Base-by-base conservation (phyloP, 2,797 vertebrate species). In the Darevskia mixta region DNA sequence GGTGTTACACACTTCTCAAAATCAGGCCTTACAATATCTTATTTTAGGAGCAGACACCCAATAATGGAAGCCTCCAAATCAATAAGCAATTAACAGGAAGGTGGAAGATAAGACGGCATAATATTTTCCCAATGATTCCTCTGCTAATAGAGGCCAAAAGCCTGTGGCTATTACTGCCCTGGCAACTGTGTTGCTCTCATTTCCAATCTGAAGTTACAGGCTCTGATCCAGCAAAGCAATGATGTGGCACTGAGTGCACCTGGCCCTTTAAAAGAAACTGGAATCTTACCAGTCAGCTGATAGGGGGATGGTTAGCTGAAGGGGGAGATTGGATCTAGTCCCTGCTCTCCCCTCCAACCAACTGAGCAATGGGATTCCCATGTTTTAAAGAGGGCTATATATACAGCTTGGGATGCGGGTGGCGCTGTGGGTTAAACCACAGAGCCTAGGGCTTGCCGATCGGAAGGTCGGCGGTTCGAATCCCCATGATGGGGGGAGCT, bases 61-160 rank as follows among this genome's bases (percentile, higher is more conserved):
- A 71, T 61, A 87, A 85, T 80, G 45, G 43, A 84, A 77, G n/a
- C 13, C 15, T 89, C 82, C 79, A 85, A 89, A 89, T 89, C 87
- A 76, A 89, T 89, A 89, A 89, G 69, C 87, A 81, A 89, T 89
- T 89, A 89, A 89, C 83, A 85, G 69, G 78, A 66, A 80, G 55
- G 69, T 66, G 69, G 83, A 66, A 85, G 83, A 85, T 88, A 88
- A 88, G 83, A 49, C 9, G 71, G 38, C 82, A 81, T 75, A 66
- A 85, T 79, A 67, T 89, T 85, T 79, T 89, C 83, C 81, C 77
- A 85, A 80, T 23, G 58, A 81, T 89, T 76, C 77, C 38, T 88
- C 41, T 75, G 61, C 80, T 85, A 80, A 85, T 75, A n/a, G 83
- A 85, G 77, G 77, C 82, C 69, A 80, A 79, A 25, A 79, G 82